Percentiles rank a stretch among this genome's conserved stretches.
Evolutionary conservation across 2,113 vertebrate species (phyloP).

Genomic region (Fregata magnificens): DNA sequence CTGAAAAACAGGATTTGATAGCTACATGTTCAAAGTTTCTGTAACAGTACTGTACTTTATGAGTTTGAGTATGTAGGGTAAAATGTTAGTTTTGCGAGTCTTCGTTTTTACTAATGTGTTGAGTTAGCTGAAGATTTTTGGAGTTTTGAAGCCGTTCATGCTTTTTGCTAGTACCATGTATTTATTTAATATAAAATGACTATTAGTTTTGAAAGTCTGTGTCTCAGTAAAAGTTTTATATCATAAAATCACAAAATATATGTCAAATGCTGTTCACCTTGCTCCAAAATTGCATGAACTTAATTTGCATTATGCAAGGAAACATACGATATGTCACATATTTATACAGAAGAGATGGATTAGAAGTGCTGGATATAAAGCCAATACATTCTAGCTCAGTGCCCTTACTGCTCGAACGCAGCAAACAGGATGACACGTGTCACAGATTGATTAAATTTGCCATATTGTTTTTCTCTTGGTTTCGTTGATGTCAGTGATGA

Average conservation of each 20-base stretch:
- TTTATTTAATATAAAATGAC: neutral
- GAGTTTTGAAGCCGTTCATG: neutral
- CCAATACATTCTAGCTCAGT: neutral
- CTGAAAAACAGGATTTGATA: neutral
- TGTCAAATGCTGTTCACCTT: neutral
- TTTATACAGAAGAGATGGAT: neutral
- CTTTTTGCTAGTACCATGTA: neutral
- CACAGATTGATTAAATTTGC: neutral
- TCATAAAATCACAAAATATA: neutral
- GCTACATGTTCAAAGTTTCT: neutral
- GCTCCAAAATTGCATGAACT: neutral
- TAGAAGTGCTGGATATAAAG: neutral
- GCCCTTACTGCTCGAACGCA: neutral
- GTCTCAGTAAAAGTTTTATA: neutral
- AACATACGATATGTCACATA: neutral
- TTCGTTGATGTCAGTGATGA: neutral
- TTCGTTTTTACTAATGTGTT: neutral
- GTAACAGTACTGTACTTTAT: neutral
- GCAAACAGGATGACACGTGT: neutral
- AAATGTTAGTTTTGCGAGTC: neutral
- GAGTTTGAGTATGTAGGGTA: neutral
- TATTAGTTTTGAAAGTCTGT: neutral
- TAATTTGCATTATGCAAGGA: neutral
- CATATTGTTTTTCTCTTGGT: neutral
- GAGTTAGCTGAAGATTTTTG: neutral